phyloP scores from a whole-genome alignment of 2,113 vertebrate genomes.

The Cyanoliseus patagonus region DNA sequence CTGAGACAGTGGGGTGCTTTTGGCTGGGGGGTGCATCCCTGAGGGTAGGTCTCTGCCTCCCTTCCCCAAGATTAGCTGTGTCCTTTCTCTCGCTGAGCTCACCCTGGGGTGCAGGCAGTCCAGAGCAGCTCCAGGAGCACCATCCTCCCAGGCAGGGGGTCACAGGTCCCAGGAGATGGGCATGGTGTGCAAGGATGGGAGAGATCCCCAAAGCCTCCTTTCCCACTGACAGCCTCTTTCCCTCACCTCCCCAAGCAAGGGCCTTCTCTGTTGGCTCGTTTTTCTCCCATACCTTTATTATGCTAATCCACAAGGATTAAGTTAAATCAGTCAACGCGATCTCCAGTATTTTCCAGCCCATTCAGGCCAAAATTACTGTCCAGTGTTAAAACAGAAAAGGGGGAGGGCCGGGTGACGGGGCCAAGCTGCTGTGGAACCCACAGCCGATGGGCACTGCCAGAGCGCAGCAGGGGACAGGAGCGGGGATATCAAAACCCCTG shows the following conservation, averaged over 20 bases:
- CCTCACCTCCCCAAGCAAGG: not conserved
- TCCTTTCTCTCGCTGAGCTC: not conserved
- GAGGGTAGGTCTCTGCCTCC: not conserved
- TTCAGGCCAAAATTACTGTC: constrained; percentile 44
- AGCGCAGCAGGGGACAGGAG: accelerated
- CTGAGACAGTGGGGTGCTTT: not conserved
- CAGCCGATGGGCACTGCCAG: accelerated
- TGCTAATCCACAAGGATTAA: constrained; percentile 75
- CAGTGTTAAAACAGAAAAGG: constrained; percentile 50
- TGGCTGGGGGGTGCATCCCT: not conserved
- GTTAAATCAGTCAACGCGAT: constrained; percentile 50
- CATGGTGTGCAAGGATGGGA: not conserved
- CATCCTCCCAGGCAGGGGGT: accelerated
- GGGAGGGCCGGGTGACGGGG: not conserved
- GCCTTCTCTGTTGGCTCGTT: not conserved
- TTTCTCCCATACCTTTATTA: constrained; percentile 70
- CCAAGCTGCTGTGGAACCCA: accelerated
- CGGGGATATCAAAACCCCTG: accelerated
- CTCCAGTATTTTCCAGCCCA: constrained; percentile 23
- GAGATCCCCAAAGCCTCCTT: not conserved
- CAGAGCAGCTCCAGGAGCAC: accelerated
- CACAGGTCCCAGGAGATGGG: accelerated
- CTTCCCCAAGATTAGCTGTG: accelerated
- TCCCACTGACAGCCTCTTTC: not conserved
- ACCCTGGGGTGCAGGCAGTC: not conserved